A percentile compares a stretch with the other conserved stretches of the same genome.
Conservation (phyloP, 2,888 invertebrate species). For the Bibio marci region DNA sequence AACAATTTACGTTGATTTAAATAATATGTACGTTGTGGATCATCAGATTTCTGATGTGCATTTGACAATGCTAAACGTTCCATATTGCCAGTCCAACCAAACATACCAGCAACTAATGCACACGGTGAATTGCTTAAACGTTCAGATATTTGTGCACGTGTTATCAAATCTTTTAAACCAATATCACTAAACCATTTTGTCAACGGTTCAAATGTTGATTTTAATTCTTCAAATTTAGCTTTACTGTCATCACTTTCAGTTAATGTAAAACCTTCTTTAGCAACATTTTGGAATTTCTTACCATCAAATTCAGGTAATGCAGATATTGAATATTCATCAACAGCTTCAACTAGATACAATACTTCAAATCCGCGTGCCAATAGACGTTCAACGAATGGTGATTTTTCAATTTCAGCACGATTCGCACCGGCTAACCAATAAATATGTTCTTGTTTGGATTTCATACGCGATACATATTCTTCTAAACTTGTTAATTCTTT, state of each 20-base stretch:
- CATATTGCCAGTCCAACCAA: conserved; percentile 99
- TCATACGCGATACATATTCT: conserved; percentile 91
- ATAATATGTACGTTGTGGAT: conserved; percentile 75
- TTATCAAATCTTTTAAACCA: conserved; percentile 59
- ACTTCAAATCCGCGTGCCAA: conserved; percentile 90
- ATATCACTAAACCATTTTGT: conserved; percentile 76
- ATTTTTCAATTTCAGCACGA: conserved; percentile 68
- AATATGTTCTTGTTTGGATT: conserved; percentile 82
- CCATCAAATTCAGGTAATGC: conserved; percentile 96
- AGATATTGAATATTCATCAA: conserved; percentile 95
- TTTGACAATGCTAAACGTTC: conserved; percentile 88
- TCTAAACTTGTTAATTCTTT: conserved; percentile 53
- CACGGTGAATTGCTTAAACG: conserved; percentile 84
- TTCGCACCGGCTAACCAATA: conserved; percentile 91
- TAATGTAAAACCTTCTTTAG: conserved; percentile 90
- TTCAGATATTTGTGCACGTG: conserved; percentile 72
- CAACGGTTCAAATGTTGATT: conserved; percentile 71
- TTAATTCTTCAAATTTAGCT: conserved; percentile 58
- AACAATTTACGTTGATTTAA: conserved; percentile 89
- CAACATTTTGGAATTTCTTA: conserved; percentile 98
- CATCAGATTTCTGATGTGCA: conserved; percentile 90
- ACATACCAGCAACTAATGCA: conserved; percentile 88
- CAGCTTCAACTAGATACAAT: conserved; percentile 84
- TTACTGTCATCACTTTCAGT: conserved; percentile 54
- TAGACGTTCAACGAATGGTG: conserved; percentile 92